A percentile compares a stretch with the other conserved stretches of the same genome.
Evolutionary conservation across 2,797 vertebrate genomes (phyloP).

Genomic region (Myotis myotis): DNA sequence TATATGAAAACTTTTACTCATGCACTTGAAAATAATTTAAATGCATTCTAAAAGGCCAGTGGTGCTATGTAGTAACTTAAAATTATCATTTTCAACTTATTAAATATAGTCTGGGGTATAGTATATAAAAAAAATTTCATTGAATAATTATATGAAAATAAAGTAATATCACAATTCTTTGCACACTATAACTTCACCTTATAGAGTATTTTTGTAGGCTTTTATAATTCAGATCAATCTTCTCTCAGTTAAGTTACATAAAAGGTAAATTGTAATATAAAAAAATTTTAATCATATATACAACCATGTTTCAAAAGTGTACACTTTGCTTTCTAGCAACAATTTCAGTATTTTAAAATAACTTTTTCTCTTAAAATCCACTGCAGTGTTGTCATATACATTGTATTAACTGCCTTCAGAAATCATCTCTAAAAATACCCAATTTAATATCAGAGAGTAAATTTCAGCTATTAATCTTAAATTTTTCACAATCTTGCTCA

Average conservation of each 20-base stretch:
- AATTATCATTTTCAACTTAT: not conserved
- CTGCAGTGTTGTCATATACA: not conserved
- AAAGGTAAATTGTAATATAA: not conserved
- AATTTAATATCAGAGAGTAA: constrained; percentile 45
- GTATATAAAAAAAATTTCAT: not conserved
- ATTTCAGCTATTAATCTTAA: constrained; percentile 57
- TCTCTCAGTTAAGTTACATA: not conserved
- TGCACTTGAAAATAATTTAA: not conserved
- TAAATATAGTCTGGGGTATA: not conserved
- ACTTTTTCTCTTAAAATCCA: not conserved
- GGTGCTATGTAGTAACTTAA: not conserved
- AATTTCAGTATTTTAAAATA: not conserved
- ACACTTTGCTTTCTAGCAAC: constrained; percentile 8
- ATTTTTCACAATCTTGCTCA: constrained; percentile 42
- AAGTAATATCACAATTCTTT: not conserved
- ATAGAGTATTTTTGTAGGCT: not conserved
- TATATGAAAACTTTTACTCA: not conserved
- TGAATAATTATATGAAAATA: not conserved
- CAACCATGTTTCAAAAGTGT: not conserved
- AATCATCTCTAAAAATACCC: constrained; percentile 55
- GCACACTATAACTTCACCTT: not conserved
- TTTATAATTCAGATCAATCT: constrained; percentile 3
- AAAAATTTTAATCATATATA: not conserved
- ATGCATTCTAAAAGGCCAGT: not conserved
- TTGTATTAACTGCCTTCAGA: constrained; percentile 55